Conservation (phyloP, 2,113 vertebrate species). For the Sclerurus mexicanus region DNA sequence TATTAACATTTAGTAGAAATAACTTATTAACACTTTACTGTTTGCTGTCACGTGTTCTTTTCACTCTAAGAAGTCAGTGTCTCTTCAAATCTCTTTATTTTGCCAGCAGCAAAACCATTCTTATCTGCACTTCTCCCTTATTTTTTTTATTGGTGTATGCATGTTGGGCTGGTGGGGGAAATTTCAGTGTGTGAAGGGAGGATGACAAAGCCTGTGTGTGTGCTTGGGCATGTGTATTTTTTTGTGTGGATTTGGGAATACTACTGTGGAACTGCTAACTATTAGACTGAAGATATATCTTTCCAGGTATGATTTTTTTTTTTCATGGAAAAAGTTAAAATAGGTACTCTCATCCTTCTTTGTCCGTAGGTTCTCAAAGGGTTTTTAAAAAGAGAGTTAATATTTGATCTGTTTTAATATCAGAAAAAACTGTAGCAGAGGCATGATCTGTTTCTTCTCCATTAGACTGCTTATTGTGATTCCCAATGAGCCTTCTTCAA, state of each 20-base stretch:
- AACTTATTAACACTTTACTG: not conserved
- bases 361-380: not conserved
- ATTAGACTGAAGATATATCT: not conserved
- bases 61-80: not conserved
- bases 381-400: not conserved
- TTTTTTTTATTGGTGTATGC: not conserved
- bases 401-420: not conserved
- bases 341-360: not conserved
- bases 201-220: not conserved
- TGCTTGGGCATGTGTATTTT: rapidly evolving
- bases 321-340: not conserved
- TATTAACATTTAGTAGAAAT: not conserved
- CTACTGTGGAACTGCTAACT: not conserved
- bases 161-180: rapidly evolving
- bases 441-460: not conserved
- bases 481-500: not conserved
- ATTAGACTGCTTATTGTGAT: not conserved
- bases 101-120: not conserved
- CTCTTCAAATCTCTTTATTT: not conserved
- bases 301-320: not conserved
- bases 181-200: not conserved
- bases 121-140: not conserved
- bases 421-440: not conserved
- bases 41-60: not conserved
- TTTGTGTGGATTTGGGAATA: not conserved